Conservation (phyloP, 1,140 invertebrate species). For the Calephelis virginiensis region DNA sequence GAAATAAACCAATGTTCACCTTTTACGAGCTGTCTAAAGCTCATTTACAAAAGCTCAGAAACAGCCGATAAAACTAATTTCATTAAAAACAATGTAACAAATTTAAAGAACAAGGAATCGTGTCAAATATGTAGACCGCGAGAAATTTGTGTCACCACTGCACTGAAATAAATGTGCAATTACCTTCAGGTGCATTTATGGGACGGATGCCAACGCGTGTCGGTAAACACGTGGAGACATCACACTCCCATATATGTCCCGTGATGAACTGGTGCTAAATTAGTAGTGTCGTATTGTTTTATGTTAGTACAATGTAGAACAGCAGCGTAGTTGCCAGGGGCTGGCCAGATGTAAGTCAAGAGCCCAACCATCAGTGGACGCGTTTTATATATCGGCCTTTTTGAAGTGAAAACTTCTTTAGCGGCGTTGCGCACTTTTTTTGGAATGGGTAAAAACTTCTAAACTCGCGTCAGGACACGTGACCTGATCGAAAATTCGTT, state of each 20-base stretch:
- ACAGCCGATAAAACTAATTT: no score
- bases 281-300: slow-evolving; percentile 14
- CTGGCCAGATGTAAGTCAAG: no score
- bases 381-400: no score
- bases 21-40: no score
- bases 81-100: slow-evolving; percentile 14
- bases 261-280: slow-evolving; percentile 18
- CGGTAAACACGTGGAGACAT: slow-evolving; percentile 31
- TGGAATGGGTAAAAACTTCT: no score
- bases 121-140: slow-evolving; percentile 20
- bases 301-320: background rate
- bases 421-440: no score
- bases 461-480: no score
- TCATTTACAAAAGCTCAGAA: no score
- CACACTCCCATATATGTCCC: slow-evolving; percentile 29
- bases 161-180: slow-evolving; percentile 38
- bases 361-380: no score
- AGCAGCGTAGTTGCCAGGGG: background rate
- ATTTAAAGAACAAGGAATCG: slow-evolving; percentile 22
- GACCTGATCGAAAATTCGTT: no score
- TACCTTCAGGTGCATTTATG: slow-evolving; percentile 38
- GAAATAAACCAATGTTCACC: no score
- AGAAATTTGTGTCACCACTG: slow-evolving; percentile 31
- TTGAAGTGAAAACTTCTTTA: no score
- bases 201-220: slow-evolving; percentile 41